phyloP scores from a whole-genome alignment of 2,113 vertebrate genomes.

The Nycticebus coucang region DNA sequence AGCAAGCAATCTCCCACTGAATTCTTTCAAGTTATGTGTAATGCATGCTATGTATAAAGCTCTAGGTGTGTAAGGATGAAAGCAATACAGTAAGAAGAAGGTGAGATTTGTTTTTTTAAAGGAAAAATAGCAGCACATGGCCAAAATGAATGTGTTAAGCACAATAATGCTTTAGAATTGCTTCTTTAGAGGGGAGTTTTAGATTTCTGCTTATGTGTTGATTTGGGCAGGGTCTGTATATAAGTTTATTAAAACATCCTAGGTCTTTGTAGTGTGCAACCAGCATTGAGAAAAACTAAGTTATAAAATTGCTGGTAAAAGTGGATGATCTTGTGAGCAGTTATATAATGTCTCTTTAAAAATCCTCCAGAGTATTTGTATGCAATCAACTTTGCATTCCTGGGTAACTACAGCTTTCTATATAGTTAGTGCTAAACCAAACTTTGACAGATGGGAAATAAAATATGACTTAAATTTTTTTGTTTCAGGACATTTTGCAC shows the following conservation, averaged over 20 bases:
- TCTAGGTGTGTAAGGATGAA: slow-evolving; percentile 50
- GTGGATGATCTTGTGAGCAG: background rate
- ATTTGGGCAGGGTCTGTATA: background rate
- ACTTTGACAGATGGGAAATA: background rate
- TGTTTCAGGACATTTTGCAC: background rate
- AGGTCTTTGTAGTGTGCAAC: slow-evolving; percentile 18
- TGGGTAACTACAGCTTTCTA: slow-evolving; percentile 8
- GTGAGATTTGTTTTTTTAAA: background rate
- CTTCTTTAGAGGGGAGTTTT: slow-evolving; percentile 51
- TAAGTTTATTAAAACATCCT: slow-evolving; percentile 33
- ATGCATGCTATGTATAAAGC: background rate
- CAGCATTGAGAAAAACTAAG: slow-evolving; percentile 11
- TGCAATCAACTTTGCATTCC: slow-evolving; percentile 20
- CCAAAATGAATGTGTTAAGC: slow-evolving; percentile 55
- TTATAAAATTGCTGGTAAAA: slow-evolving; percentile 37
- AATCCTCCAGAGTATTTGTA: background rate
- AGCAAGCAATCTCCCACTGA: slow-evolving; percentile 2
- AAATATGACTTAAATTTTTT: slow-evolving; percentile 19
- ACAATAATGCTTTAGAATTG: slow-evolving; percentile 34
- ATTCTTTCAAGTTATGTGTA: slow-evolving; percentile 38
- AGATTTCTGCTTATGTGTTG: slow-evolving; percentile 40
- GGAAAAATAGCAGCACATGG: slow-evolving; percentile 46
- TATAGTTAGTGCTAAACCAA: background rate
- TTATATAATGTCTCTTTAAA: background rate
- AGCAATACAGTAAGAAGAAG: slow-evolving; percentile 35